phyloP scores from a whole-genome alignment of 1,140 invertebrate genomes.

The Pseudomyrmex sp. region DNA sequence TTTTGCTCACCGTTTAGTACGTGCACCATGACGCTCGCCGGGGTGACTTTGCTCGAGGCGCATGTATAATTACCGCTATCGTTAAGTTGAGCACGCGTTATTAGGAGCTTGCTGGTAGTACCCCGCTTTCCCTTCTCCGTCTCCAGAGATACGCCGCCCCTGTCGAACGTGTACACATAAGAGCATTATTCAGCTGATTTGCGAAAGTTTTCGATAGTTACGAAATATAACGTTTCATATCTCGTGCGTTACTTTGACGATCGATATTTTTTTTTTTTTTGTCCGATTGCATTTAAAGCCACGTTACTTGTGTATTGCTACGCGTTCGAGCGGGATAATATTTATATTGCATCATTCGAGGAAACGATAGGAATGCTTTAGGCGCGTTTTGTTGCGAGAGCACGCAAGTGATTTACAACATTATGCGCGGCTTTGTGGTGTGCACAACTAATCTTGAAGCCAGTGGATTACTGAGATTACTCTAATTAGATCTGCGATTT shows the following conservation, averaged over 20 bases:
- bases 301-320: too few relatives aligned
- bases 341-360: too few relatives aligned
- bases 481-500: conserved; percentile 10
- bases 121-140: conserved; percentile 95
- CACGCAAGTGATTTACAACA: neutral
- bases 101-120: conserved; percentile 94
- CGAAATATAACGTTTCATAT: neutral
- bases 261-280: too few relatives aligned
- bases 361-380: too few relatives aligned
- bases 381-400: too few relatives aligned
- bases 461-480: neutral
- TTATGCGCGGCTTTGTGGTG: neutral
- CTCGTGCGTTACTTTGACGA: too few relatives aligned
- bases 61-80: conserved; percentile 96
- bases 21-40: conserved; percentile 93
- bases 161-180: conserved; percentile 60
- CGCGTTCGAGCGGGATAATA: too few relatives aligned
- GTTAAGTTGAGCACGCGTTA: conserved; percentile 92
- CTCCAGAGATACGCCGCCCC: conserved; percentile 94
- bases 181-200: conserved; percentile 35
- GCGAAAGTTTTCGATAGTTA: conserved; percentile 1
- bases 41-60: conserved; percentile 93
- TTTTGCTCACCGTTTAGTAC: conserved; percentile 92
- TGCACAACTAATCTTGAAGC: neutral
- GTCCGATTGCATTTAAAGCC: too few relatives aligned